Evolutionary conservation across 2,113 vertebrate genomes (phyloP), one percentile per base, ranked within the genome.

Genomic region (Anseranas semipalmata): DNA sequence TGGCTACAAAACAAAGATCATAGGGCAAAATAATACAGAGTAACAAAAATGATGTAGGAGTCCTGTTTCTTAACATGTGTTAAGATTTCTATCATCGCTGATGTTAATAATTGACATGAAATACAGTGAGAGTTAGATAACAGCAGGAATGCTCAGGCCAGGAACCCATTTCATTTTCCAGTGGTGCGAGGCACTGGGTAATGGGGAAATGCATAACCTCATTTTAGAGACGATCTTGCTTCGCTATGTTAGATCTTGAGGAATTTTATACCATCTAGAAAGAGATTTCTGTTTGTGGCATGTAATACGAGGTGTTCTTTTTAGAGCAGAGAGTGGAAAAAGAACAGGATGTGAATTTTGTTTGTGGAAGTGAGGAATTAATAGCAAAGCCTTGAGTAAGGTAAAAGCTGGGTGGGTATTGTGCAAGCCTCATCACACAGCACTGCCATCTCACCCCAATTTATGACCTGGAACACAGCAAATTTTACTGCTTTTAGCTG

Each of bases 31-130:
- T 77, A 84, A 92, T 79, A 91, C 27, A 90, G 93, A 92, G 50
- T 78, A 92, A 87, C 67, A 94, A 90, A 96, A 97, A 92, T 95
- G 74, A 62, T 86, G 94, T 85, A 85, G 73, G 85, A 94, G 79
- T 92, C 77, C n/a, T 87, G 52, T 89, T 96, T 95, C 93, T 96
- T 63, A 96, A 63, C 85, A 93, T 93, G 95, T 95, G 56, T 50
- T 96, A 92, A 97, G 97, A 97, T 97, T 95, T 96, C 87, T 97
- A 97, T 97, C 97, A 93, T 97, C n/a, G 14, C n/a, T 89, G 85
- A 97, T 95, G 97, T 97, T 97, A 97, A 97, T 97, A 97, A 97
- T 97, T 97, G 95, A 97, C 96, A 92, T 84, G 90, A 86, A 97
- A 96, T 95, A 75, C 84, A 84, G 75, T 52, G 43, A 90, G 90